Evolutionary conservation across 1,140 invertebrate genomes (phyloP).

Genomic region (Ceratoteleas bidentatus): DNA sequence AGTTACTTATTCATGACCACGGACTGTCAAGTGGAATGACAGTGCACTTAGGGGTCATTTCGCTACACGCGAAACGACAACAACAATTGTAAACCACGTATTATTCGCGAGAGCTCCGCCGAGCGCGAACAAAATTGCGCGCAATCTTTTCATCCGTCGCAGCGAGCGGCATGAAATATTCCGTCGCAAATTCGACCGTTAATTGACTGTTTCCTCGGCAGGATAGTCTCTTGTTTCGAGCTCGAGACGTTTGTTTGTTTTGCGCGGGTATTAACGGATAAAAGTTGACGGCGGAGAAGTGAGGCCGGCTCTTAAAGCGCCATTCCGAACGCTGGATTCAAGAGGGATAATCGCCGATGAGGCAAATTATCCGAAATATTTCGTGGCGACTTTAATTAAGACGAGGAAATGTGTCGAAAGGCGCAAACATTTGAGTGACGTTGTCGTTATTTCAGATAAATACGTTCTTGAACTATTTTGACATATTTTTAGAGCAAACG

Average conservation of each 20-base stretch:
- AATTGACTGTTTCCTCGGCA: background rate
- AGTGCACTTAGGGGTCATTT: background rate
- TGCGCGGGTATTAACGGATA: background rate
- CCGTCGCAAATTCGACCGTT: background rate
- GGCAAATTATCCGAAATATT: no score
- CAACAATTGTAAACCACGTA: background rate
- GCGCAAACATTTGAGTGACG: no score
- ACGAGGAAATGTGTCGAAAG: no score
- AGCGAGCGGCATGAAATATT: background rate
- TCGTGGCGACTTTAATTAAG: no score
- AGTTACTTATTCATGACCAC: conserved; percentile 7
- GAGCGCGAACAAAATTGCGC: background rate
- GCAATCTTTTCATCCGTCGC: background rate
- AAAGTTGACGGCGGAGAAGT: no score
- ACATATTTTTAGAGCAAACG: no score
- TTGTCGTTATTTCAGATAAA: no score
- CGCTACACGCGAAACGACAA: background rate
- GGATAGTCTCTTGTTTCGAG: background rate
- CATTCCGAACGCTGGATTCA: no score
- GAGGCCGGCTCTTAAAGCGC: no score
- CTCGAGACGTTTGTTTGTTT: background rate
- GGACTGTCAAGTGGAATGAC: conserved; percentile 3
- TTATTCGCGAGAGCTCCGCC: background rate
- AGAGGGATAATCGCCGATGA: no score
- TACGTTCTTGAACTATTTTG: no score